Evolutionary conservation across 2,888 invertebrate species (phyloP).

Genomic region (Thumatha senex): DNA sequence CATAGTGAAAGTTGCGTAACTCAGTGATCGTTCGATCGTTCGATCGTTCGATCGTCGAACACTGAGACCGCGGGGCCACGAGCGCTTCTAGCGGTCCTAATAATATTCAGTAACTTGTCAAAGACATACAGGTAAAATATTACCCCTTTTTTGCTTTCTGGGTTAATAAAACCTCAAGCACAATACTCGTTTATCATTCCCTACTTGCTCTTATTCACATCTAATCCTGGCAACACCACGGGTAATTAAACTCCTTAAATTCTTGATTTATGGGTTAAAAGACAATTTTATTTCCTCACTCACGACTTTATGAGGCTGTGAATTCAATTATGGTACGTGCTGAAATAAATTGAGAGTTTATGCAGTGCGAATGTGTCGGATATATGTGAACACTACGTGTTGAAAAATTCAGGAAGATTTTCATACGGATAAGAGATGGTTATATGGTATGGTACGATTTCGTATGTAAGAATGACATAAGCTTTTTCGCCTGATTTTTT

Average conservation of each 20-base stretch:
- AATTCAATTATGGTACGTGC: conserved; percentile 33
- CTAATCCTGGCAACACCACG: conserved; percentile 13
- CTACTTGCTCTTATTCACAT: conserved; percentile 9
- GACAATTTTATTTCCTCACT: conserved; percentile 39
- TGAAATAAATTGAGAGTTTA: conserved; percentile 27
- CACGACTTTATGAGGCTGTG: conserved; percentile 18
- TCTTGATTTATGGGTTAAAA: conserved; percentile 32
- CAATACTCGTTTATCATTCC: neutral
- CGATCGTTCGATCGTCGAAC: no score
- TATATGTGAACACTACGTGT: conserved; percentile 15
- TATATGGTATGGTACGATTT: neutral
- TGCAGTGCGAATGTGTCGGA: conserved; percentile 17
- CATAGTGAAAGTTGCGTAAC: no score
- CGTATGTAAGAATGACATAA: neutral
- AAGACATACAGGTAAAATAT: no score
- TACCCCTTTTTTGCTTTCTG: no score
- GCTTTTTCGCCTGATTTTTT: neutral
- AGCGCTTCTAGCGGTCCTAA: no score
- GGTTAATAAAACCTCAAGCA: neutral
- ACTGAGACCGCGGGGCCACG: no score
- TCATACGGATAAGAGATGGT: neutral
- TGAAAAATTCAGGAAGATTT: neutral
- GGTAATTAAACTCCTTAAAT: conserved; percentile 39
- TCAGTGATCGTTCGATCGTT: no score
- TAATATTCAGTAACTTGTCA: no score